A percentile compares a stretch with the other conserved stretches of the same genome.
These are phyloP conservation scores for Physella acuta DNA, from an alignment of 1,140 invertebrate genomes.

Conservation along the genomic window DNA sequence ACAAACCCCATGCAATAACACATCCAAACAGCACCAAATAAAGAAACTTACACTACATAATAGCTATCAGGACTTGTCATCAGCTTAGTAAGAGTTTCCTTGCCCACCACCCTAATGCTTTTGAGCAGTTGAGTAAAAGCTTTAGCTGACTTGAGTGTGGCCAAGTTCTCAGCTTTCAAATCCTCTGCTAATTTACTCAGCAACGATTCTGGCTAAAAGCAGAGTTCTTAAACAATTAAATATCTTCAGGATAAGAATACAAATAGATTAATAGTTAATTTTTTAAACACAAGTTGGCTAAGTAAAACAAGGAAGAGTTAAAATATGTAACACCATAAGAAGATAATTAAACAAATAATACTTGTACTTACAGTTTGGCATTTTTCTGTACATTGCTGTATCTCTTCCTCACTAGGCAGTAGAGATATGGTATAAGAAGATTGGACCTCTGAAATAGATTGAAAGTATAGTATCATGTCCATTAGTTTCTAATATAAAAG, in stretches of 20 bases:
- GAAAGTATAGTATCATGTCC: too few species aligned
- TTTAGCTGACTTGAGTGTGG: constrained; percentile 43
- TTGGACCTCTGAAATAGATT: too few species aligned
- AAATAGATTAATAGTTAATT: not conserved
- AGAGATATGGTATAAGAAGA: too few species aligned
- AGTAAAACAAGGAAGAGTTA: not conserved
- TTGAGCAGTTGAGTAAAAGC: constrained; percentile 48
- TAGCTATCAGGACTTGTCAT: constrained; percentile 43
- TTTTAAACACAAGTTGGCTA: not conserved
- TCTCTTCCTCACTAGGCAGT: constrained; percentile 46
- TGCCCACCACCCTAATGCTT: constrained; percentile 44
- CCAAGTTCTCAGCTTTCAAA: constrained; percentile 41
- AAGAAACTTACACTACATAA: constrained; percentile 49
- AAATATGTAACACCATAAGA: too few species aligned
- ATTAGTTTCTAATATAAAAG: too few species aligned
- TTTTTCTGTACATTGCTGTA: constrained; percentile 43
- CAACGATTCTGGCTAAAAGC: too few species aligned
- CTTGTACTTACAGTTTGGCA: constrained; percentile 40
- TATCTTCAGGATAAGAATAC: too few species aligned
- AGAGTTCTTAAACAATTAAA: too few species aligned
- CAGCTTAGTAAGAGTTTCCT: constrained; percentile 42
- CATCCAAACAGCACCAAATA: too few species aligned
- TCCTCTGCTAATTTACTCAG: constrained; percentile 39
- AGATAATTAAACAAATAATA: too few species aligned
- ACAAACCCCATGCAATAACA: too few species aligned